Percentiles rank a stretch among this genome's conserved stretches.
These are phyloP conservation scores for Drosophila ananassae DNA, from an alignment of 1,140 invertebrate species.

Conservation along the genomic window DNA sequence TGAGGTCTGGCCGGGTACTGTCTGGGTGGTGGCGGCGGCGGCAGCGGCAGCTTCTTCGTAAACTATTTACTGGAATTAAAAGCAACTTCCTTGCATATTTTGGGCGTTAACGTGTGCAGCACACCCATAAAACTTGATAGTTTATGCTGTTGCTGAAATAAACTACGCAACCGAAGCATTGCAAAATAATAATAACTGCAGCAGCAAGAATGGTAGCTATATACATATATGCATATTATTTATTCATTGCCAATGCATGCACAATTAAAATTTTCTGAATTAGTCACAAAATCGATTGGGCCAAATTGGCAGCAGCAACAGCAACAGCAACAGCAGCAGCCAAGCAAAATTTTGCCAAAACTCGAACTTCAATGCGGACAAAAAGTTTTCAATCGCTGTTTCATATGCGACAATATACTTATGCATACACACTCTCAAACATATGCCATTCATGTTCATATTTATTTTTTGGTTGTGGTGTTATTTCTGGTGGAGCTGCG, in stretches of 20 bases:
- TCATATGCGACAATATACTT: constrained; percentile 32
- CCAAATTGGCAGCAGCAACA: constrained; percentile 59
- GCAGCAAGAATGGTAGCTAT: constrained; percentile 29
- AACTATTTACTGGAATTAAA: constrained; percentile 71
- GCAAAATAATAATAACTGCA: constrained; percentile 30
- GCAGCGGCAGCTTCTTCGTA: constrained; percentile 37
- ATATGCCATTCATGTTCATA: constrained; percentile 8
- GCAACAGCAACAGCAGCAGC: constrained; percentile 1
- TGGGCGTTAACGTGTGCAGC: constrained; percentile 26
- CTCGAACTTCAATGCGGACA: constrained; percentile 34
- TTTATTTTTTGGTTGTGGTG: constrained; percentile 30
- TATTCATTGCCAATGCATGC: constrained; percentile 74
- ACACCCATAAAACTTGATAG: constrained; percentile 69
- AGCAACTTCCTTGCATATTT: constrained; percentile 69
- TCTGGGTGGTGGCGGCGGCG: constrained; percentile 21
- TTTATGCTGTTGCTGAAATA: constrained; percentile 63
- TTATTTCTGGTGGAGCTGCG: constrained; percentile 15
- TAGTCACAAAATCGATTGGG: constrained; percentile 76
- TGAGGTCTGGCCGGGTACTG: constrained; percentile 3
- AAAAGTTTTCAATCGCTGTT: constrained; percentile 35
- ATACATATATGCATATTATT: constrained; percentile 63
- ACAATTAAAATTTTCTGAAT: constrained; percentile 76
- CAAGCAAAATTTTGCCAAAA: constrained; percentile 32
- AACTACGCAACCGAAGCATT: constrained; percentile 39
- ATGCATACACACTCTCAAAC: constrained; percentile 10